Conservation (phyloP, 37 sponge, comb jelly and placozoan species). For the Aplysina aerophoba region DNA sequence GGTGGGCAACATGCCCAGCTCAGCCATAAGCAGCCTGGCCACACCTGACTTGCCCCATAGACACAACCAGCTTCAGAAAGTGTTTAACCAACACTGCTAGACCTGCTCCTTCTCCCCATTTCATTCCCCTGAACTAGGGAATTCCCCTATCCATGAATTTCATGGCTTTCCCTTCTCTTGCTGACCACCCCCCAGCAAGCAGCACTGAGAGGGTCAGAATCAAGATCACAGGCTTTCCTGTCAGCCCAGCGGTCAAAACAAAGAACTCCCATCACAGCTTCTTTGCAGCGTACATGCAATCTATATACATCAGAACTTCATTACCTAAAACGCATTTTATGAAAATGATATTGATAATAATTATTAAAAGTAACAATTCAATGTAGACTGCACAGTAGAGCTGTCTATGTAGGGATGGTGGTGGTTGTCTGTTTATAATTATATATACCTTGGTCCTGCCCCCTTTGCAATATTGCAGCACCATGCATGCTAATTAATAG, state of each 20-base stretch:
- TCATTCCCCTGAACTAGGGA: constrained; percentile 25
- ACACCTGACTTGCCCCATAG: background rate
- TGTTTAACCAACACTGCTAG: background rate
- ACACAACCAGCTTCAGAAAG: constrained; percentile 14
- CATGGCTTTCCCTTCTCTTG: background rate
- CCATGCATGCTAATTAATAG: no score
- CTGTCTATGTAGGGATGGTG: no score
- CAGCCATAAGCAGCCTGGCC: background rate
- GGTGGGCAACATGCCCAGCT: background rate
- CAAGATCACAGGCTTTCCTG: constrained; percentile 3
- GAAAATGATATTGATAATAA: no score
- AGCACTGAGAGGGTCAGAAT: background rate
- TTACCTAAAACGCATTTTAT: no score
- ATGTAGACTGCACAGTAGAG: no score
- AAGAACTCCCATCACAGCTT: constrained; percentile 47
- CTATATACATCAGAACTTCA: constrained; percentile 18
- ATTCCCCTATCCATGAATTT: constrained; percentile 13
- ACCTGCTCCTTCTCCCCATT: constrained; percentile 43
- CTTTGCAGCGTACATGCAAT: constrained; percentile 78
- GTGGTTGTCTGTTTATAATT: no score
- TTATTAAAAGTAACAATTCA: no score
- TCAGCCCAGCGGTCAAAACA: constrained; percentile 41
- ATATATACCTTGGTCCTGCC: no score
- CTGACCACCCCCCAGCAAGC: background rate
- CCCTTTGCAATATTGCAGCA: no score